phyloP scores from a whole-genome alignment of 1,140 invertebrate genomes.

The Drosophila ogumai region DNA sequence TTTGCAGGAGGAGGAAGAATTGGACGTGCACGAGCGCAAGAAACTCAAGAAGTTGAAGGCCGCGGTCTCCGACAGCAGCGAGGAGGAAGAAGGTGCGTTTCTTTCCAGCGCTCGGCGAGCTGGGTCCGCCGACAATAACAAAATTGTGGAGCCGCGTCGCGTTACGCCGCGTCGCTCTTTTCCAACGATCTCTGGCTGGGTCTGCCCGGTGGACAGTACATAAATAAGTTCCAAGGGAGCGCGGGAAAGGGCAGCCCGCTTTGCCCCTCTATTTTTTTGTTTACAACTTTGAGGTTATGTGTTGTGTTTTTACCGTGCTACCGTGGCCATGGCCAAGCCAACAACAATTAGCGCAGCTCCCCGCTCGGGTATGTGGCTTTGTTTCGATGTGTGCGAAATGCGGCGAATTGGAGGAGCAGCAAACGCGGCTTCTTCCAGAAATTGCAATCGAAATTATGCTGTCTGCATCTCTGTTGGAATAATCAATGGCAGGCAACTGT shows the following conservation, averaged over 20 bases:
- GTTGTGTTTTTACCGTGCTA: constrained; percentile 39
- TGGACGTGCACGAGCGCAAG: constrained; percentile 87
- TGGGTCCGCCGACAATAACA: constrained; percentile 17
- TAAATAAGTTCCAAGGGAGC: neutral
- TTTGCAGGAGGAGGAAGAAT: constrained; percentile 88
- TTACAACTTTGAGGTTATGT: constrained; percentile 75
- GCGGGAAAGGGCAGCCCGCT: constrained; percentile 1
- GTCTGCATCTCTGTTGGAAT: neutral
- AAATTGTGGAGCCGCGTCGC: neutral
- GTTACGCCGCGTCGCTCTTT: neutral
- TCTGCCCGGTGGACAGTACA: neutral
- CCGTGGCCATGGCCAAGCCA: constrained; percentile 22
- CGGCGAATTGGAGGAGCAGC: constrained; percentile 10
- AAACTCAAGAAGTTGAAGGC: constrained; percentile 88
- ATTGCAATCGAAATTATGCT: neutral
- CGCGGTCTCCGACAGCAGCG: constrained; percentile 88
- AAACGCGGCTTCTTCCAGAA: neutral
- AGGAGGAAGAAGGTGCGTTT: constrained; percentile 86
- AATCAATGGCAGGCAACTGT: constrained; percentile 1
- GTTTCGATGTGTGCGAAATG: constrained; percentile 6
- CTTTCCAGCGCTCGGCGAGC: neutral
- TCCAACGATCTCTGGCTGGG: neutral
- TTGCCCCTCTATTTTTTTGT: constrained; percentile 42
- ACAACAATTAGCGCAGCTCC: constrained; percentile 4
- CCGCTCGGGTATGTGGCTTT: constrained; percentile 1